Percentiles rank a stretch among this genome's conserved stretches.
Evolutionary conservation across 2,888 invertebrate species (phyloP).

Genomic region (Apeira syringaria): DNA sequence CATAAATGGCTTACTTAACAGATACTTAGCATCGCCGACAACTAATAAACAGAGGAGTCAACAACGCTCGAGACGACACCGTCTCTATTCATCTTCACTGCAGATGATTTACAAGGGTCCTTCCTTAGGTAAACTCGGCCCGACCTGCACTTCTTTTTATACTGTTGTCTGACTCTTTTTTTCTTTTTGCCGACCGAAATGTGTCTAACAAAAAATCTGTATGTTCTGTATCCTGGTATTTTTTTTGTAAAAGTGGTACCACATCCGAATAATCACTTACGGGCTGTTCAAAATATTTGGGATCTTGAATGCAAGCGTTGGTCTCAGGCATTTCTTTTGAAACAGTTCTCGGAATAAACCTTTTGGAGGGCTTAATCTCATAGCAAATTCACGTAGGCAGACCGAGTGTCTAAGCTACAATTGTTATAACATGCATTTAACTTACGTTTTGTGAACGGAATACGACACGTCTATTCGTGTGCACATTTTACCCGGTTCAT

Average conservation of each 20-base stretch:
- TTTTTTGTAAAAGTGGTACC: slow-evolving; percentile 79
- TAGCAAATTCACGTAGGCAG: slow-evolving; percentile 42
- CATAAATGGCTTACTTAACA: slow-evolving; percentile 72
- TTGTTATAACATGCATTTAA: slow-evolving; percentile 33
- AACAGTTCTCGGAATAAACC: slow-evolving; percentile 63
- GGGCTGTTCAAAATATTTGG: slow-evolving; percentile 81
- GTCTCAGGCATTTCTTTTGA: slow-evolving; percentile 66
- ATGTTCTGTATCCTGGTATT: slow-evolving; percentile 78
- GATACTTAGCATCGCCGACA: slow-evolving; percentile 75
- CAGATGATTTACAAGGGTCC: slow-evolving; percentile 83
- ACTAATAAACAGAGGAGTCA: slow-evolving; percentile 79
- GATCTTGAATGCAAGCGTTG: slow-evolving; percentile 67
- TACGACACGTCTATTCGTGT: slow-evolving; percentile 41
- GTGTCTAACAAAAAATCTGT: slow-evolving; percentile 72
- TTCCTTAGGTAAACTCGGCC: slow-evolving; percentile 79
- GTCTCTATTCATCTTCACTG: slow-evolving; percentile 71
- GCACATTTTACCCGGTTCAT: slow-evolving; percentile 37
- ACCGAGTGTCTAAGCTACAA: slow-evolving; percentile 44
- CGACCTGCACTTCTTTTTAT: slow-evolving; percentile 80
- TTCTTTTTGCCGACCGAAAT: slow-evolving; percentile 76
- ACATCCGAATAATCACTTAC: slow-evolving; percentile 83
- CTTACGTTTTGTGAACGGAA: slow-evolving; percentile 29
- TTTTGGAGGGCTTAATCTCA: slow-evolving; percentile 48
- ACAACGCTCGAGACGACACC: slow-evolving; percentile 70
- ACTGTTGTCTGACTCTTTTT: slow-evolving; percentile 75